These are phyloP conservation scores for Oceanites oceanicus DNA, from an alignment of 2,113 vertebrate species.

Conservation along the genomic window DNA sequence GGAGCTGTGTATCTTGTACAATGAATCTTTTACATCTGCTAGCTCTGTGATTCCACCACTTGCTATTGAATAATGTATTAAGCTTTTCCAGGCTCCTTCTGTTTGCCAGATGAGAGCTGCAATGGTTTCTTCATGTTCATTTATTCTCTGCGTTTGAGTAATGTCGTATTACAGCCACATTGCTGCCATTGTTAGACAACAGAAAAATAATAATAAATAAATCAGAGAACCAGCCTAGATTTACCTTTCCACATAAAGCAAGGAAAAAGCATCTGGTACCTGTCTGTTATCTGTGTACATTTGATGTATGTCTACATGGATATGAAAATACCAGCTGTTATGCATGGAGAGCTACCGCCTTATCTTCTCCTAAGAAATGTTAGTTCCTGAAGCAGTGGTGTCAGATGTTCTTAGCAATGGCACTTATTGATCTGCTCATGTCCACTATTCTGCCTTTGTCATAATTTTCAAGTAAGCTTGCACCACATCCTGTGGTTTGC, in stretches of 20 bases:
- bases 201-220: not conserved
- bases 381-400: not conserved
- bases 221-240: not conserved
- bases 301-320: not conserved
- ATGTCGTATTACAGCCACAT: not conserved
- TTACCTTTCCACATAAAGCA: not conserved
- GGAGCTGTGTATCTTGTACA: not conserved
- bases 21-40: constrained; percentile 25
- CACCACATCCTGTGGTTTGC: not conserved
- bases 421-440: not conserved
- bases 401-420: not conserved
- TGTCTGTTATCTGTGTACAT: not conserved
- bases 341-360: not conserved
- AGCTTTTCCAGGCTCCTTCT: not conserved
- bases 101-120: not conserved
- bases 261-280: not conserved
- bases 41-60: not conserved
- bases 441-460: not conserved
- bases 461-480: not conserved
- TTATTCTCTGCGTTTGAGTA: not conserved
- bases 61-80: constrained; percentile 53
- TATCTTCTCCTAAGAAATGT: not conserved
- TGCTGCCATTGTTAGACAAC: not conserved
- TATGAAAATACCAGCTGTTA: not conserved
- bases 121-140: not conserved